Conservation (phyloP, 2,113 vertebrate species). For the Amphiprion percula region DNA sequence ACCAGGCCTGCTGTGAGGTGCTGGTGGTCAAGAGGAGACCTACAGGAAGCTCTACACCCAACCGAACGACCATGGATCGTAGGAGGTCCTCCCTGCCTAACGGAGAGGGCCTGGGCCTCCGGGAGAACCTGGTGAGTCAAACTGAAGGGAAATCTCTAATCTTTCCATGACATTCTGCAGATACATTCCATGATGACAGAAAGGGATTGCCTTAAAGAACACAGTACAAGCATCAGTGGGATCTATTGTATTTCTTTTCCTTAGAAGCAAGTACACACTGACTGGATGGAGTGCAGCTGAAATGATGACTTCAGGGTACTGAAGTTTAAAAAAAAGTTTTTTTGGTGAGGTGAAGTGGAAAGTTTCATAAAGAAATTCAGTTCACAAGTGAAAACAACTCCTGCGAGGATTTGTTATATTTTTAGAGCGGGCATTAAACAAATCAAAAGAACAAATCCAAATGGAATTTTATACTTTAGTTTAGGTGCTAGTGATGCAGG, state of each 20-base stretch:
- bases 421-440: background rate
- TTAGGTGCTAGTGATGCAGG: too few relatives aligned
- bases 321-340: too few relatives aligned
- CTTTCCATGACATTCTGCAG: background rate
- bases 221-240: background rate
- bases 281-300: background rate
- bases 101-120: conserved; percentile 89
- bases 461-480: background rate
- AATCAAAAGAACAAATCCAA: too few relatives aligned
- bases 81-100: conserved; percentile 94
- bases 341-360: background rate
- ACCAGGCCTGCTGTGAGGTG: conserved; percentile 97
- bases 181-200: background rate
- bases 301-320: background rate
- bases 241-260: background rate
- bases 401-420: background rate
- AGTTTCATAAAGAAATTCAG: background rate
- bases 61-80: conserved; percentile 85
- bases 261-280: background rate
- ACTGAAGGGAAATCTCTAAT: background rate
- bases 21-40: conserved; percentile 90
- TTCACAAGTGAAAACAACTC: background rate
- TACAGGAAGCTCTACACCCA: conserved; percentile 85
- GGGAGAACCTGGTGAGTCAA: conserved; percentile 87
- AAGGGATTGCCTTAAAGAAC: background rate